phyloP scores from a whole-genome alignment of 2,888 invertebrate genomes.

The Rotaria macrura region DNA sequence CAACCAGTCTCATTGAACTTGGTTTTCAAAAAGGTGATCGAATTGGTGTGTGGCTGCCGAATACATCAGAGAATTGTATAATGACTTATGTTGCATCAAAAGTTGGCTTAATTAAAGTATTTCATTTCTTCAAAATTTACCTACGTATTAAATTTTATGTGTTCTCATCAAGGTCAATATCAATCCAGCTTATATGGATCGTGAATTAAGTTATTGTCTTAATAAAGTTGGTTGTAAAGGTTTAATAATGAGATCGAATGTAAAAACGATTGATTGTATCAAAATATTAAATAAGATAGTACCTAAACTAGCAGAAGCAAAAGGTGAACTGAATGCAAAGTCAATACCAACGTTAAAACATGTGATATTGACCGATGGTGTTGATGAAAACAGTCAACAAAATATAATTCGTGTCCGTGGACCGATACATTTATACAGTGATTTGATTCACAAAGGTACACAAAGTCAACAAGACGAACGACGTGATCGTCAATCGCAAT shows the following conservation, averaged over 20 bases:
- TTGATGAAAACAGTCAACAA: not conserved
- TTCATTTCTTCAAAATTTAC: not conserved
- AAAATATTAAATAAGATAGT: constrained; percentile 1
- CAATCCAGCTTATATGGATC: constrained; percentile 28
- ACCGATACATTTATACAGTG: not conserved
- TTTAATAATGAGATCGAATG: constrained; percentile 15
- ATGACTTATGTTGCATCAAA: constrained; percentile 9
- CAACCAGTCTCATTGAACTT: not conserved
- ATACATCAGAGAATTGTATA: constrained; percentile 12
- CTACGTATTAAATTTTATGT: not conserved
- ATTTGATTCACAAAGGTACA: not conserved
- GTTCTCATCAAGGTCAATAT: not conserved
- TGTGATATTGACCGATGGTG: not conserved
- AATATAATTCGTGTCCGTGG: not conserved
- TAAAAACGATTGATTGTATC: constrained; percentile 21
- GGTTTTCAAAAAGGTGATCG: constrained; percentile 32
- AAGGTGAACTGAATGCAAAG: constrained; percentile 23
- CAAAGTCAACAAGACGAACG: not conserved
- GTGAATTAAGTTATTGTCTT: constrained; percentile 26
- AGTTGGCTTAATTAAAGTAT: constrained; percentile 26
- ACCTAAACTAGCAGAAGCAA: constrained; percentile 17
- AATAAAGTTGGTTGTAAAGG: constrained; percentile 29
- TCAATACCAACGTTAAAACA: constrained; percentile 23
- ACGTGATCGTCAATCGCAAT: not conserved
- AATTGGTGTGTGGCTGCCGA: constrained; percentile 26